These are phyloP conservation scores for Manis crassicaudata DNA, from an alignment of 2,797 vertebrate species.

Conservation along the genomic window DNA sequence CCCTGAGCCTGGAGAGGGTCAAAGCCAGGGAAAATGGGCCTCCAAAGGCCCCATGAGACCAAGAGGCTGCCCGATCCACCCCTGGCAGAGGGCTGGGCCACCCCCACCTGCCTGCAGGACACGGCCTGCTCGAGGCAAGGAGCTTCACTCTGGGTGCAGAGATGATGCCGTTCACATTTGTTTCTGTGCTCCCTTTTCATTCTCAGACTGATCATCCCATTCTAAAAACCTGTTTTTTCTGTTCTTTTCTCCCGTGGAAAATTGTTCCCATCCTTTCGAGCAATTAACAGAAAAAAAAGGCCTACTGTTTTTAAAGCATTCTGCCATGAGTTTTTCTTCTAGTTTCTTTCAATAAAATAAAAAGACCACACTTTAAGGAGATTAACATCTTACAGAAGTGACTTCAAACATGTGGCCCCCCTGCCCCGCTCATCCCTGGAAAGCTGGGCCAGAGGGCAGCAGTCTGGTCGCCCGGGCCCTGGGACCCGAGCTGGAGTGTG, in stretches of 20 bases:
- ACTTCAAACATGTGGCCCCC: neutral
- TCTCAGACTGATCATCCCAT: neutral
- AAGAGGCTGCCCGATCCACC: neutral
- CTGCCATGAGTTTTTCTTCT: neutral
- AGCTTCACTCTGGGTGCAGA: neutral
- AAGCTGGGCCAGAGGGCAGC: neutral
- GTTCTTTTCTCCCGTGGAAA: neutral
- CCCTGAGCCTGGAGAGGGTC: neutral
- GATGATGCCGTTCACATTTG: rapidly evolving
- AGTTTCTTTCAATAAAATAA: neutral
- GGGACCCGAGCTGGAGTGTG: neutral
- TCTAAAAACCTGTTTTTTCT: neutral
- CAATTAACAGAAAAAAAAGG: neutral
- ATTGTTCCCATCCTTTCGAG: neutral
- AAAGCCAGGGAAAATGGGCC: neutral
- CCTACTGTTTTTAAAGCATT: neutral
- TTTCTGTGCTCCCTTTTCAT: neutral
- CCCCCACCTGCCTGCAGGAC: too few relatives aligned
- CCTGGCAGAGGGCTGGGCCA: neutral
- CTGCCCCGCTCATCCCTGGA: neutral
- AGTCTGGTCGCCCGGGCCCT: neutral
- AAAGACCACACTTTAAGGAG: neutral
- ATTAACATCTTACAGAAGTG: neutral
- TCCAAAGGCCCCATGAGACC: neutral
- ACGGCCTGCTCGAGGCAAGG: too few relatives aligned